Base-by-base conservation (phyloP, 2,888 invertebrate species). In the Archaeoteleia sp. region DNA sequence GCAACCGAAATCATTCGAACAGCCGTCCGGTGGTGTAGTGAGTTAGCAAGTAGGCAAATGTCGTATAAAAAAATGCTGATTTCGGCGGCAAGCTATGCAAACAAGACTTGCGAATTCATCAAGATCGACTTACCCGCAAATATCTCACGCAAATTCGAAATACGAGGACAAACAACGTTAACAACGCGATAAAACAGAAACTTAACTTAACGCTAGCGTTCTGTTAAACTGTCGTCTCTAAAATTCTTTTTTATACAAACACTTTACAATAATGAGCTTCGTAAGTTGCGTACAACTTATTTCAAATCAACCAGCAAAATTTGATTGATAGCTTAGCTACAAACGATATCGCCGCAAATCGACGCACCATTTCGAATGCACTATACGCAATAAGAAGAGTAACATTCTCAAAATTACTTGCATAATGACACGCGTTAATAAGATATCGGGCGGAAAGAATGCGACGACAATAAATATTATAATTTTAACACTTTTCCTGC, bases 1-100 rank as follows among this genome's bases (percentile, higher is more conserved):
- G 27, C 39, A 13, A 53, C 65, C 58, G 58, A 58, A 58, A 58
- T 57, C 58, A 32, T 60, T 67, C 45, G 61, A 61, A 61, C 61
- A 55, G 34, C 29, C 43, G 49, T 43, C 15, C 61, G 55, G 67
- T 61, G 61, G 67, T 61, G 61, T 43, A 43, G 17, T 43, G 55
- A 43, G 54, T 54, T 34, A 54, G 20, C 25, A 48, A 35, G 30
- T 43, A 61, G 60, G 51, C 51, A 55, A 61, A 51, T 39, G 37
- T 46, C 43, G 48, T 65, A 60, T 67, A 67, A 67, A 45, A n/a
- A 67, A 61, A 62, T 53, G 57, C 60, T 40, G 53, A 45, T 55
- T 61, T 45, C 57, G 57, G 51, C 46, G 51, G 55, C 54, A 45
- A 57, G 46, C 61, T 53, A 37, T 30, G 32, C 45, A 49, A 62